Evolutionary conservation across 2,797 vertebrate genomes (phyloP), one percentile per base, ranked within the genome.

Genomic region (Falco biarmicus): DNA sequence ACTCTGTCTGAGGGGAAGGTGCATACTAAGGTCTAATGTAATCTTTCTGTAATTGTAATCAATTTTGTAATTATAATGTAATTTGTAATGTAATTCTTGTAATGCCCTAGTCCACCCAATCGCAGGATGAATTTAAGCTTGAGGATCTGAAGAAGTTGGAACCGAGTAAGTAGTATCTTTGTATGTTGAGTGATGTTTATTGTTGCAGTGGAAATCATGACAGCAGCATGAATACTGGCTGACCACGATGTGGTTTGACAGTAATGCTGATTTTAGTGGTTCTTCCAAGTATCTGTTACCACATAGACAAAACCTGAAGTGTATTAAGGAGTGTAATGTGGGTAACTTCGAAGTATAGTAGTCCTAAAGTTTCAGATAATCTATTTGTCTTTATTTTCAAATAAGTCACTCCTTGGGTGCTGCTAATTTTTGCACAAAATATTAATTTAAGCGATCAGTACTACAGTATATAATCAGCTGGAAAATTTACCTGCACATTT

Each of bases 91-190:
- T 39, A 39, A 39, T 70, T 86, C 75, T 96, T 96, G 63, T 89
- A 8, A 81, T 76, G 16, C 91, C 79, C 96, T 96, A 99, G 99
- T 99, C 99, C 96, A 98, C 99, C 45, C 99, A 99, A 94, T 98
- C 99, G 13, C 98, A 99, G 95, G 99, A 99, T 88, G 99, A 99
- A 70, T 99, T 99, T 98, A 99, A 99, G 94, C 98, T 99, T 92
- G 99, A 99, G 97, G 99, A 99, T 92, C 97, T 99, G 97, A 99
- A 99, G 98, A 99, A 99, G 97, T 97, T 99, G 98, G 99, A 99
- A 98, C 98, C 98, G 98, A 99, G 99, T 99, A 98, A 98, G 99
- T 99, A 91, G 39, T 43, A 45, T 74, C 54, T 90, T 91, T 88
- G 25, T 87, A 47, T 88, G 91, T 94, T 84, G 48, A 61, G 45